phyloP scores from a whole-genome alignment of 2,888 invertebrate species.

The Chrysina gloriosa region DNA sequence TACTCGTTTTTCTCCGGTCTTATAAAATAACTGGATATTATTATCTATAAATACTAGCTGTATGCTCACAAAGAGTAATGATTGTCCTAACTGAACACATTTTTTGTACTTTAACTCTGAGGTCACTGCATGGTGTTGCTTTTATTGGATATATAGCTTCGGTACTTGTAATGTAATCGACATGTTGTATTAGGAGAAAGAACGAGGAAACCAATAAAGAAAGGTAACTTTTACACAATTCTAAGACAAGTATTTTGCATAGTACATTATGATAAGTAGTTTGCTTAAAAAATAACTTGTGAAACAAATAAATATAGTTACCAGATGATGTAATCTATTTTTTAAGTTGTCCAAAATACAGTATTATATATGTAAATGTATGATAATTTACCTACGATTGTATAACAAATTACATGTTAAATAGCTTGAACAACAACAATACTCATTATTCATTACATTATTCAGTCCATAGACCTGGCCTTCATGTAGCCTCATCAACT shows the following conservation, averaged over 20 bases:
- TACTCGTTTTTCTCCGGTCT: background rate
- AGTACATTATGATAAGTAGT: background rate
- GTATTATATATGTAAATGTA: constrained; percentile 1
- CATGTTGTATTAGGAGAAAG: no score
- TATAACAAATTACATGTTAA: constrained; percentile 24
- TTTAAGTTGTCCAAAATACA: background rate
- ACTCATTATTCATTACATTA: background rate
- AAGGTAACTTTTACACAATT: constrained; percentile 2
- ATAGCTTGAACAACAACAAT: constrained; percentile 3
- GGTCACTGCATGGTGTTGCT: background rate
- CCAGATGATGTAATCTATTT: constrained; percentile 7
- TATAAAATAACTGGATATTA: background rate
- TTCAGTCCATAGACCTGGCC: background rate
- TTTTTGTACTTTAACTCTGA: background rate
- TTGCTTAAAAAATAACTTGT: no score
- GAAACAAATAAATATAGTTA: no score
- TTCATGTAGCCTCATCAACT: constrained; percentile 5
- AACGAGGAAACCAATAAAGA: background rate
- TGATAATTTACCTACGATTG: constrained; percentile 17
- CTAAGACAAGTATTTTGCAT: background rate
- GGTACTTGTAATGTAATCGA: no score
- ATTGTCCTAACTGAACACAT: background rate
- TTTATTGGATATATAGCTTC: background rate
- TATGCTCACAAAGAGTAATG: background rate
- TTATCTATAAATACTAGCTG: background rate